Conservation (phyloP, 2,797 vertebrate species). For the Mormyrus hasselquistii region DNA sequence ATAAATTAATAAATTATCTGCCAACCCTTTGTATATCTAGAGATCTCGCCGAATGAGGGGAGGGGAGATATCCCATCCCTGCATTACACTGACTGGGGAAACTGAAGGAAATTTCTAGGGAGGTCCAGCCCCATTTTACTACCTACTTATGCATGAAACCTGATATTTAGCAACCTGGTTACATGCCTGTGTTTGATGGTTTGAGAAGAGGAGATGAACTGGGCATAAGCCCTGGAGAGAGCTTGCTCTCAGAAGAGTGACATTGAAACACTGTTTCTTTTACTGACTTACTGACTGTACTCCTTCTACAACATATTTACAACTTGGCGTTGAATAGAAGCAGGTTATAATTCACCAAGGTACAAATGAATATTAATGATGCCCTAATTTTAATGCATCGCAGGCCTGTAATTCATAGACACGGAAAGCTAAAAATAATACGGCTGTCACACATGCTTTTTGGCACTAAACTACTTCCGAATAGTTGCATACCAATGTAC, state of each 20-base stretch:
- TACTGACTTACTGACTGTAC: not conserved
- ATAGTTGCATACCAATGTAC: not conserved
- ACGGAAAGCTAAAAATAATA: not conserved
- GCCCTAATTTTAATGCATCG: conserved; percentile 9
- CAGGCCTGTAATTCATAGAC: not conserved
- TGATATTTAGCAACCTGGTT: not conserved
- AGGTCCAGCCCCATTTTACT: not conserved
- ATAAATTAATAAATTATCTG: not conserved
- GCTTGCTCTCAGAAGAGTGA: not conserved
- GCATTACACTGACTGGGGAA: not conserved
- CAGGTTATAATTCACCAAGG: not conserved
- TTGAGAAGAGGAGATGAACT: not conserved
- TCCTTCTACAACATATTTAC: not conserved
- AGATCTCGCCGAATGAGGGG: not conserved
- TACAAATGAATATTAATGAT: conserved; percentile 6
- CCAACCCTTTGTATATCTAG: not conserved
- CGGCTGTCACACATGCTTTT: not conserved
- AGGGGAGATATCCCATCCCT: not conserved
- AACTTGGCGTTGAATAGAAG: not conserved
- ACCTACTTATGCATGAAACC: not conserved
- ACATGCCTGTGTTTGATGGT: not conserved
- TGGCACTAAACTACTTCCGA: not conserved
- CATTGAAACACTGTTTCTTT: not conserved
- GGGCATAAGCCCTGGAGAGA: not conserved
- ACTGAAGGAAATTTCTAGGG: not conserved